These are phyloP conservation scores for Myotis myotis DNA, from an alignment of 2,797 vertebrate genomes.

Conservation along the genomic window DNA sequence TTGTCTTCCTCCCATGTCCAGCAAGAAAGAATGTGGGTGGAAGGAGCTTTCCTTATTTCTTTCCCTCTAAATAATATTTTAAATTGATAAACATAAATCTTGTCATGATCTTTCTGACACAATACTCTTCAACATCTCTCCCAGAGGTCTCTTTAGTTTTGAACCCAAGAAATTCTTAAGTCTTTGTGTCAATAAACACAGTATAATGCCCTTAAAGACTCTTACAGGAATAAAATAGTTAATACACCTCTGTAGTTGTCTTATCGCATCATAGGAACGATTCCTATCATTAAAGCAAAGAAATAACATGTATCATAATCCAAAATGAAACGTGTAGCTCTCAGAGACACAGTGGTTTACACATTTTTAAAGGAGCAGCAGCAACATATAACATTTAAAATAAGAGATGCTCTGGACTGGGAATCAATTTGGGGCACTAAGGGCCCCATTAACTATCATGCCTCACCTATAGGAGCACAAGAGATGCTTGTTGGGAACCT, in stretches of 20 bases:
- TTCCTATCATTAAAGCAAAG: neutral
- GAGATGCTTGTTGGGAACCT: neutral
- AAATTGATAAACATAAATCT: neutral
- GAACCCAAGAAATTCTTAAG: neutral
- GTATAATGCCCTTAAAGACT: neutral
- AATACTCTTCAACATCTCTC: neutral
- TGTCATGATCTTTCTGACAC: neutral
- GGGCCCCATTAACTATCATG: neutral
- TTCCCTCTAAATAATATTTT: neutral
- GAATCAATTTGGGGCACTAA: neutral
- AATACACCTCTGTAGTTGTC: neutral
- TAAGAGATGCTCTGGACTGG: neutral
- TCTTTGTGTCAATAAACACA: conserved; percentile 15
- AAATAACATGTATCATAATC: neutral
- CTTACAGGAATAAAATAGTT: neutral
- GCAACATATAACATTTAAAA: neutral
- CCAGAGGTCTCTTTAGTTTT: neutral
- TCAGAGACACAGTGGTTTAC: neutral
- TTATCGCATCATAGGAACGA: neutral
- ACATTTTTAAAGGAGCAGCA: neutral
- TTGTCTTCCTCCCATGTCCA: neutral
- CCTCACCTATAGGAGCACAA: neutral
- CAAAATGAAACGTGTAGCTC: neutral
- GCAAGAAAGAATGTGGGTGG: neutral
- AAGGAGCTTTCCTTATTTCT: neutral